Base-by-base conservation (phyloP, 2,888 invertebrate genomes). In the Peribatodes rhomboidaria region DNA sequence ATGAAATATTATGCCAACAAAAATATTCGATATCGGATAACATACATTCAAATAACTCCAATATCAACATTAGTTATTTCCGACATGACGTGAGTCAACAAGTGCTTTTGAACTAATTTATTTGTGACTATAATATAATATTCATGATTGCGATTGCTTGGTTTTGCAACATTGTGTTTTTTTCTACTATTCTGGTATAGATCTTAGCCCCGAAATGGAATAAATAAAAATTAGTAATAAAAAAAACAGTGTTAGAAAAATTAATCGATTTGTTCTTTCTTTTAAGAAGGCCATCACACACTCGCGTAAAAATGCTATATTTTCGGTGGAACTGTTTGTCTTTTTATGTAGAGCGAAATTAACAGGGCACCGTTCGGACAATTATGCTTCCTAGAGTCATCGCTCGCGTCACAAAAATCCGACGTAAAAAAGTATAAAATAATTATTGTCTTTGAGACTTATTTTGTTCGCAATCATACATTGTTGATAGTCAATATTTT, bases 11-110 rank as follows among this genome's bases (percentile, higher is more conserved):
- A 18, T 37, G 50, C 18, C 35, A 50, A 50, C 35, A 50, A 20
- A 49, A 16, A 33, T 33, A 49, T 49, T 49, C 33, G 49, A 35
- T 50, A 20, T 50, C 50, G 35, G 50, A 50, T 50, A 50, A 50
- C 50, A 33, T 6, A 27, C n/a, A 33, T 14, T 31, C 33, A 49
- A 49, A 49, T 49, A 33, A 33, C 33, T 49, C 49, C 16, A 49
- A 27, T 33, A 33, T 49, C 49, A 33, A 49, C 33, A 49, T 49
- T 33, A 33, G 16, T 11, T 49, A 49, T 49, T 49, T 49, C 49
- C 49, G 49, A 33, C 18, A 33, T 11, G 6, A 16, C 16, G 31
- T 18, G 33, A 49, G 35, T 20, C 35, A 50, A 50, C 35, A 46
- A 56, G 44, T 35, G 31, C 13, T 46, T 27, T 49, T 18, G 4